These are phyloP conservation scores for Trididemnum miniatum DNA, from an alignment of 23 tunicate genomes.

Conservation along the genomic window DNA sequence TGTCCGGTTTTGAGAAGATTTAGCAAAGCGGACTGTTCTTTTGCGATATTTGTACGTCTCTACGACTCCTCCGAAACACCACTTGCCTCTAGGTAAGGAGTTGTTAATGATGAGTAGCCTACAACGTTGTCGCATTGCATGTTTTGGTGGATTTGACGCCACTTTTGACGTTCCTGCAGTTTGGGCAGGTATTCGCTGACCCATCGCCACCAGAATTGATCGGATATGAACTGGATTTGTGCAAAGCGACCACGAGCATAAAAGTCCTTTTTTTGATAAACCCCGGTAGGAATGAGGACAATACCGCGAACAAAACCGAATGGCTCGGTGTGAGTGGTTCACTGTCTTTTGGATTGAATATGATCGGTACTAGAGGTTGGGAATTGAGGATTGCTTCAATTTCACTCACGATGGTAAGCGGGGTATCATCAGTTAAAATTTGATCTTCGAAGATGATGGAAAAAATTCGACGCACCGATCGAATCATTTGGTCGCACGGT, in stretches of 20 bases:
- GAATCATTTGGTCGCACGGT: slow-evolving; percentile 47
- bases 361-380: slow-evolving; percentile 15
- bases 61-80: neutral
- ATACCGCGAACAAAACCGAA: neutral
- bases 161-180: neutral
- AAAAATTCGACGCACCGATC: slow-evolving; percentile 46
- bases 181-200: neutral
- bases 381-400: slow-evolving; percentile 24
- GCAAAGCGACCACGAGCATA: slow-evolving; percentile 11
- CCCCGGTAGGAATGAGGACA: slow-evolving; percentile 14
- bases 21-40: neutral
- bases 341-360: slow-evolving; percentile 23
- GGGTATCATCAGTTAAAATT: slow-evolving; percentile 16
- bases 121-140: neutral
- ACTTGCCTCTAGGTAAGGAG: neutral
- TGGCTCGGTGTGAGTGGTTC: too few relatives aligned
- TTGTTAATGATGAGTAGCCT: neutral
- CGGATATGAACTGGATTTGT: slow-evolving; percentile 8
- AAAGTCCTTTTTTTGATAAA: slow-evolving; percentile 33
- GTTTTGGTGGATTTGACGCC: neutral
- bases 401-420: slow-evolving; percentile 21
- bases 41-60: neutral
- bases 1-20: neutral
- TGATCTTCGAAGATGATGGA: neutral
- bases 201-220: slow-evolving; percentile 4